Evolutionary conservation across 2,113 vertebrate genomes (phyloP), one percentile per base, ranked within the genome.

Genomic region (Channa maculata): DNA sequence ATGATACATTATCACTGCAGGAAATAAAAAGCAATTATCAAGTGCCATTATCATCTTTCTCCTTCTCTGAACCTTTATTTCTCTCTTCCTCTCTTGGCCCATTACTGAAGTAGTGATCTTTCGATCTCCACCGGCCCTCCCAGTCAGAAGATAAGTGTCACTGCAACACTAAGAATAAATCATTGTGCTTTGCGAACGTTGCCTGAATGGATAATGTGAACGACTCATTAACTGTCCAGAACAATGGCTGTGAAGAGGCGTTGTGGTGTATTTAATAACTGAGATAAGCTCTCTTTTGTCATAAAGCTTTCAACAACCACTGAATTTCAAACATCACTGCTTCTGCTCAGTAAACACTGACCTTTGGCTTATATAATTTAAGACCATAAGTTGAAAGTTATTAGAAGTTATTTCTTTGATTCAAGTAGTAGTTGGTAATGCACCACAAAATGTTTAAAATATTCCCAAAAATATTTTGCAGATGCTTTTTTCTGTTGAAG

Each of bases 121-220:
- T 53, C 36, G 50, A 41, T 77, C 55, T 59, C 8, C 46, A 3
- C 69, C 15, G 44, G 49, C 37, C 49, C 41, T 79, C 75, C 38
- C 65, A 66, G 50, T 50, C 10, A 78, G 61, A 70, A 77, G 82
- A 88, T 82, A 83, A 68, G 83, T 70, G 50, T 71, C 53, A 53
- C 57, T 34, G 71, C 73, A 66, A 76, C 54, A 8, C 66, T 71
- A 63, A 79, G 85, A 88, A 84, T 85, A 88, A 78, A 49, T 71
- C 14, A 8, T 63, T 73, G 65, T 80, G 54, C 37, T 71, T 43
- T 38, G 75, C 77, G 81, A 83, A 69, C 69, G 75, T 72, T 70
- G 61, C 79, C 72, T 85, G 80, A 36, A 24, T 24, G 24, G 50
- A 71, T 60, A 37, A 59, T 71, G 69, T 72, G 57, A 85, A 59